These are phyloP conservation scores for Campylomormyrus tamandua DNA, from an alignment of 2,113 vertebrate genomes.

Conservation along the genomic window DNA sequence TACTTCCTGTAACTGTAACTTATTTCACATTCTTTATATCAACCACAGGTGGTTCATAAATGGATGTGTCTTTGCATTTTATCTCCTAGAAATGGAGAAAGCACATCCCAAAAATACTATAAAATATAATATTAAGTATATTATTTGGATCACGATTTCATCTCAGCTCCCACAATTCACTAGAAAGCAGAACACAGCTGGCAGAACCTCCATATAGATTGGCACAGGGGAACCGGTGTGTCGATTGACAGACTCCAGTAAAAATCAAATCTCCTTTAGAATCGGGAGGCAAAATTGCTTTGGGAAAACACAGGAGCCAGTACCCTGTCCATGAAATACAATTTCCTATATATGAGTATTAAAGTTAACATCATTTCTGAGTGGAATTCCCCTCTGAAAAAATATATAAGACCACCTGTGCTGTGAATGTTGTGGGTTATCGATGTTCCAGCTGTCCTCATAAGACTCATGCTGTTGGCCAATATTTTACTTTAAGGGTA, in stretches of 20 bases:
- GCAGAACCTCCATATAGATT: background rate
- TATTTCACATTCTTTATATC: background rate
- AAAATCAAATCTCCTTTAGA: background rate
- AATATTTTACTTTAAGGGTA: background rate
- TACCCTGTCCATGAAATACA: background rate
- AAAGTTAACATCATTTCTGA: background rate
- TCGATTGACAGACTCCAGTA: background rate
- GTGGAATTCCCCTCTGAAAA: background rate
- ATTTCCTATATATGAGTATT: conserved; percentile 3
- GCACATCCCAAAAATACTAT: background rate
- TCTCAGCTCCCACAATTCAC: background rate
- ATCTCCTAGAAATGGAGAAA: background rate
- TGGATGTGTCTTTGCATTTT: background rate
- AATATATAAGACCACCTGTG: background rate
- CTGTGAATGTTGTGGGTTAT: background rate
- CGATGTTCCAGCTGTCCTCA: background rate
- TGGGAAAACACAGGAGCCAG: background rate
- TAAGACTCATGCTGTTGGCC: background rate
- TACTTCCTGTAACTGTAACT: background rate
- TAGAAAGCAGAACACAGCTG: background rate
- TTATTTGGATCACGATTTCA: background rate
- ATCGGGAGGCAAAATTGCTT: background rate
- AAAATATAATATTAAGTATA: background rate
- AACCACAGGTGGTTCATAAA: background rate
- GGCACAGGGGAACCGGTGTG: background rate